These are phyloP conservation scores for Gopherus flavomarginatus DNA, from an alignment of 2,113 vertebrate genomes.

Conservation along the genomic window DNA sequence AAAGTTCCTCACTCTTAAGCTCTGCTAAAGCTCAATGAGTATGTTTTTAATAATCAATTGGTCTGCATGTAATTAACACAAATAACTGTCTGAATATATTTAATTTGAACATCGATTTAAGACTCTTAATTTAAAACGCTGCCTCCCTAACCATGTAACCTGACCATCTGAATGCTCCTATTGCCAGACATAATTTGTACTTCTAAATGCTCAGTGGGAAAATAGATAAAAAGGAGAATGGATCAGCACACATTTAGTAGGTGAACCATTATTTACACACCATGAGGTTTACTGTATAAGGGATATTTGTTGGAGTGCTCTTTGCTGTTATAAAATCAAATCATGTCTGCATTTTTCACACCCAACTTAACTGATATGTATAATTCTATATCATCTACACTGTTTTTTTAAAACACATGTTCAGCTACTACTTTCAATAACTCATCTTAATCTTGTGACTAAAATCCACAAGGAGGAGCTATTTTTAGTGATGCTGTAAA, in stretches of 20 bases:
- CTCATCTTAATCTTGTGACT: conserved; percentile 43
- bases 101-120: conserved; percentile 45
- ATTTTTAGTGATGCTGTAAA: not conserved
- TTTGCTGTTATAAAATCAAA: conserved; percentile 53
- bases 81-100: conserved; percentile 18
- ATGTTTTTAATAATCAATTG: conserved; percentile 39
- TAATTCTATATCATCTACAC: conserved; percentile 4
- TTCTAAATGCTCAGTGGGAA: conserved; percentile 46
- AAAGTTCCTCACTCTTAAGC: not conserved
- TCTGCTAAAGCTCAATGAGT: conserved; percentile 3
- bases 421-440: not conserved
- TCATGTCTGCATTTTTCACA: conserved; percentile 12
- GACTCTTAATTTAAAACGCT: conserved; percentile 43
- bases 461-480: conserved; percentile 29
- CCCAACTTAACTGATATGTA: conserved; percentile 22
- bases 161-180: conserved; percentile 24
- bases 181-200: conserved; percentile 36
- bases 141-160: not conserved
- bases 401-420: conserved; percentile 15
- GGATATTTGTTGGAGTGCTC: conserved; percentile 7
- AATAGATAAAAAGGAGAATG: conserved; percentile 27
- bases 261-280: conserved; percentile 47
- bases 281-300: conserved; percentile 6
- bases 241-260: conserved; percentile 24
- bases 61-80: not conserved